Base-by-base conservation (phyloP, 30 jellyfish, hydroid and myxozoan genomes). In the Chrysaora quinquecirrha region DNA sequence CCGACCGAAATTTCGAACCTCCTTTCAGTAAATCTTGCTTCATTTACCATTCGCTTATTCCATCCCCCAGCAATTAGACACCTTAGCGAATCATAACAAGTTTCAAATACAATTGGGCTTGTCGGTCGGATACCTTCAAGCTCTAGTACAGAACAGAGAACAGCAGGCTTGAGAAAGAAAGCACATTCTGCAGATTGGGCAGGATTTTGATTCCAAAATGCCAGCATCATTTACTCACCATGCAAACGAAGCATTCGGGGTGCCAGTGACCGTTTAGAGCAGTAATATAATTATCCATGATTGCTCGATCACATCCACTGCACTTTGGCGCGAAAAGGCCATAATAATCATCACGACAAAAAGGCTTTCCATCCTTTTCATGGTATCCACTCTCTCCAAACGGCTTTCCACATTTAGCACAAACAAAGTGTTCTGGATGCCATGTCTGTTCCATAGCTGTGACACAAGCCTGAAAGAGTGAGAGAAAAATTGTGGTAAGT, bases 211-310 rank as follows among this genome's bases (percentile, higher is more conserved):
- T n/a, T n/a, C n/a, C n/a, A n/a, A n/a, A n/a, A n/a, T n/a, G n/a
- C n/a, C n/a, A n/a, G n/a, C n/a, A n/a, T n/a, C n/a, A n/a, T n/a
- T n/a, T n/a, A n/a, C n/a, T n/a, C n/a, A 92, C 98, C 98, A 80
- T 92, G 89, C 98, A 92, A 1, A 83, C 97, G 75, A 92, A 92
- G 76, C 98, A 92, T 18, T 80, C 89, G 49, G 98, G 97, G 83
- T 92, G 98, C 98, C 98, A 92, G 47, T 86, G 96, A 24, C 98
- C 98, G 60, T 82, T 87, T 30, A 92, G 78, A 3, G 98, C 98
- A 38, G 96, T 72, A 10, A 92, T 87, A 73, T 86, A 92, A 73
- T 92, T 92, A 48, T 87, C 98, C 85, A 87, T 80, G 48, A 92
- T 92, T 63, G 98, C 95, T 31, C 84, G 79, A 60, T 87, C 89